Evolutionary conservation across 2,113 vertebrate species (phyloP).

Genomic region (Pelmatolapia mariae): DNA sequence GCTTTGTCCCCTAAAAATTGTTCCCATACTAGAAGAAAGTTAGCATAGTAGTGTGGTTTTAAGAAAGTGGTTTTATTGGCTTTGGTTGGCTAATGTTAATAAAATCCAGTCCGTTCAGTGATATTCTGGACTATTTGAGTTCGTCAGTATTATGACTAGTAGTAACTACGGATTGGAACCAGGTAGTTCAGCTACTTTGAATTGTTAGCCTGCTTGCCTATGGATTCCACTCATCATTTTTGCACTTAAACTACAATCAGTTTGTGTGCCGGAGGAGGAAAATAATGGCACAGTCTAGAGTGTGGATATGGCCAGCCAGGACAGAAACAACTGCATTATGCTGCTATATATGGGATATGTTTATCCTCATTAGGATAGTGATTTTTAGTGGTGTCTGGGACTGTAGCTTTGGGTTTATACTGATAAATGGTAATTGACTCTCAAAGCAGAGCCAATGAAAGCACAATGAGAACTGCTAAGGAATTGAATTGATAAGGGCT

Average conservation of each 20-base stretch:
- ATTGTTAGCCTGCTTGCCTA: neutral
- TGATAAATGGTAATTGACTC: neutral
- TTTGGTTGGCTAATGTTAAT: neutral
- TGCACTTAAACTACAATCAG: neutral
- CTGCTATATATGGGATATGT: neutral
- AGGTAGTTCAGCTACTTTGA: neutral
- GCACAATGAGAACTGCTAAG: neutral
- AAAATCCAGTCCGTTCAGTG: neutral
- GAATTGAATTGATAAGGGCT: neutral
- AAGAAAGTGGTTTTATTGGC: neutral
- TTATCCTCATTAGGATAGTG: neutral
- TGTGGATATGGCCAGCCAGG: neutral
- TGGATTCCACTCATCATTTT: neutral
- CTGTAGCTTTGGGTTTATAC: neutral
- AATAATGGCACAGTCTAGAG: neutral
- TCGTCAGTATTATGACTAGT: rapidly evolving
- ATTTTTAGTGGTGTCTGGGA: neutral
- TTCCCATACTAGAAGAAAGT: neutral
- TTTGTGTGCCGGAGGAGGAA: neutral
- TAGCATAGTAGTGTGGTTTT: neutral
- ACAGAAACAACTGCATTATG: neutral
- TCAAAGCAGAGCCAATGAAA: neutral
- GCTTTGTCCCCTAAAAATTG: neutral
- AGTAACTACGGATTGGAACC: neutral
- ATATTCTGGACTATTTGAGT: neutral